Conservation (phyloP, 2,113 vertebrate genomes). For the Anarrhichthys ocellatus region DNA sequence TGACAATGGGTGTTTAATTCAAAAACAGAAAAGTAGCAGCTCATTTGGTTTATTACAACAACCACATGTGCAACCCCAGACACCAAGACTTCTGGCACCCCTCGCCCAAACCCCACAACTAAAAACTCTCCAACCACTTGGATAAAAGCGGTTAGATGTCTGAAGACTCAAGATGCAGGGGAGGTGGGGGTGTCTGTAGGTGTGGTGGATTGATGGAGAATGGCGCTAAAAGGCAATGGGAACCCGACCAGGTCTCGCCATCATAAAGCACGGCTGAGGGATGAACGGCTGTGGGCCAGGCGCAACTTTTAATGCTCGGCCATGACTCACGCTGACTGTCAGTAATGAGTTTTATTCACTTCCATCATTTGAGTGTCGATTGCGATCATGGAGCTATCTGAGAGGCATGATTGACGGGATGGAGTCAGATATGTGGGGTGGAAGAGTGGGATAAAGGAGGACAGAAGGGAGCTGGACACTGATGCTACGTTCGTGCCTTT, state of each 20-base stretch:
- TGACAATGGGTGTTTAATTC: conserved; percentile 42
- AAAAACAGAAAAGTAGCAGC: conserved; percentile 50
- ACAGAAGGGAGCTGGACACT: conserved; percentile 16
- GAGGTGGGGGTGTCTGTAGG: conserved; percentile 36
- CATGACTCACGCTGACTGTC: conserved; percentile 90
- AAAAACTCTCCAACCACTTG: conserved; percentile 39
- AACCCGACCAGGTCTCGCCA: conserved; percentile 82
- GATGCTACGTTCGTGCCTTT: not conserved
- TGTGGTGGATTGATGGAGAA: conserved; percentile 91
- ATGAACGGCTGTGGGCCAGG: conserved; percentile 86
- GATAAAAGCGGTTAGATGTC: conserved; percentile 38
- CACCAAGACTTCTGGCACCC: conserved; percentile 43
- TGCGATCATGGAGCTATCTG: conserved; percentile 98
- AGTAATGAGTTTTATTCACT: conserved; percentile 99
- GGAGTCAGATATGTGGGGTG: conserved; percentile 26
- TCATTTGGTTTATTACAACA: conserved; percentile 60
- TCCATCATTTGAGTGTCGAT: conserved; percentile 99
- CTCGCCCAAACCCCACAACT: conserved; percentile 29
- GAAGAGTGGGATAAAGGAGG: conserved; percentile 35
- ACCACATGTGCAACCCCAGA: conserved; percentile 50
- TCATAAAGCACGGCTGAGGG: conserved; percentile 96
- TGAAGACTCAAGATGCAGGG: conserved; percentile 37
- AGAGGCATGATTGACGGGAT: conserved; percentile 91
- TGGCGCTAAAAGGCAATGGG: conserved; percentile 87
- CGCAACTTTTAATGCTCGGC: conserved; percentile 96